Evolutionary conservation across 2,797 vertebrate species (phyloP).

Genomic region (Nothura maculosa): DNA sequence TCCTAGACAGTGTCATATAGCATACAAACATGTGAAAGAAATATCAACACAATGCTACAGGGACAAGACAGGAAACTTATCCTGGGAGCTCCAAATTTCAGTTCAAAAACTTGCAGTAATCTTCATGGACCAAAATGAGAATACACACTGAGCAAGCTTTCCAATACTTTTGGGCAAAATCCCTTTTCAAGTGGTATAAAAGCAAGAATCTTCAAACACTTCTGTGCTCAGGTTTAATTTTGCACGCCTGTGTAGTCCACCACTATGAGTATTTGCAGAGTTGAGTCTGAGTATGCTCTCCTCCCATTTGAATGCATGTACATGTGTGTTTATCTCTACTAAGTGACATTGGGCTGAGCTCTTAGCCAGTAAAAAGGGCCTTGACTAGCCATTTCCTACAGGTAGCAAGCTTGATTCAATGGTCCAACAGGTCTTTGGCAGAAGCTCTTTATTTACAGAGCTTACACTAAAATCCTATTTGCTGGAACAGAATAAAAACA

Average conservation of each 20-base stretch:
- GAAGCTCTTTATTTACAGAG: background rate
- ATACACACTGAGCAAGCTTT: background rate
- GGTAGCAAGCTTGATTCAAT: background rate
- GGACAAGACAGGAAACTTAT: background rate
- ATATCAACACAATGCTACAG: background rate
- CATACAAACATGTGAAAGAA: conserved; percentile 10
- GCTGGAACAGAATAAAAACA: background rate
- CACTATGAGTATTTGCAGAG: background rate
- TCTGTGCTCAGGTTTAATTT: background rate
- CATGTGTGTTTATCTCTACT: background rate
- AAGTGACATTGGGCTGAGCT: background rate
- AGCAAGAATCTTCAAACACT: background rate
- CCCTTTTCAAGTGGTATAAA: background rate
- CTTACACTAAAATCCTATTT: background rate
- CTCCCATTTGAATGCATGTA: fast-evolving
- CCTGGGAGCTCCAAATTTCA: background rate
- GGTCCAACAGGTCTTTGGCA: background rate
- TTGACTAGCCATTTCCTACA: background rate
- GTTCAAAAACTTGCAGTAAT: conserved; percentile 42
- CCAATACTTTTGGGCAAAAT: background rate
- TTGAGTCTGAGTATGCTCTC: background rate
- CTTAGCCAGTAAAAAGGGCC: background rate
- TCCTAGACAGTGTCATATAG: conserved; percentile 61
- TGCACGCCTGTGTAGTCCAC: background rate
- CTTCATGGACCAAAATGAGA: conserved; percentile 3